A percentile compares a stretch with the other conserved stretches of the same genome.
Evolutionary conservation across 2,797 vertebrate genomes (phyloP).

Genomic region (Melopsittacus undulatus): DNA sequence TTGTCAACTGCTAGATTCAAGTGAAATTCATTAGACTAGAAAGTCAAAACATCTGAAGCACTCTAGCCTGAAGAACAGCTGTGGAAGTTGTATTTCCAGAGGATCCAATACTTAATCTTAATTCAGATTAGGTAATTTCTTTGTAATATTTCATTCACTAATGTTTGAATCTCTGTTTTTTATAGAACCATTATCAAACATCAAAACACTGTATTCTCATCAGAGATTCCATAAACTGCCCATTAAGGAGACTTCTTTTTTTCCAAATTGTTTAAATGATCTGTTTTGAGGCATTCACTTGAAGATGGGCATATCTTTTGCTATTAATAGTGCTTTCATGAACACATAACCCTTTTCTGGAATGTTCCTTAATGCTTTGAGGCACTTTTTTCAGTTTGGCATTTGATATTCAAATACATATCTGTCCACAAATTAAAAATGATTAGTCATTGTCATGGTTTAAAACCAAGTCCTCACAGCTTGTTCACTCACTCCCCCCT

Average conservation of each 20-base stretch:
- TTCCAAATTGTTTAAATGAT: neutral
- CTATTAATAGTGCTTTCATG: neutral
- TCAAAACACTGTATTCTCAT: neutral
- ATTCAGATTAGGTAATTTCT: neutral
- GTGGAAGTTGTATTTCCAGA: neutral
- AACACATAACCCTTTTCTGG: neutral
- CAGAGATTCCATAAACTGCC: neutral
- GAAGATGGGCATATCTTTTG: neutral
- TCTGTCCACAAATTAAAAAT: conserved; percentile 21
- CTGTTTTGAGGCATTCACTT: neutral
- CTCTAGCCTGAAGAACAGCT: neutral
- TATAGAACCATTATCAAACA: neutral
- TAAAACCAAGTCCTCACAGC: too few species aligned
- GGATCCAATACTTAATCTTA: neutral
- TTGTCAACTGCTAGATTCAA: neutral
- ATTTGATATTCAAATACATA: conserved; percentile 43
- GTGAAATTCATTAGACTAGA: neutral
- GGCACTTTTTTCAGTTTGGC: neutral
- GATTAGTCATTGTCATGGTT: too few species aligned
- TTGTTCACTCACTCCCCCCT: too few species aligned
- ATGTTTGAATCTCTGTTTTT: neutral
- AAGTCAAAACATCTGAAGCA: neutral
- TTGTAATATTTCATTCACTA: neutral
- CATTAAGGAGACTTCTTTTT: neutral
- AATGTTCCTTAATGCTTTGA: neutral